Evolutionary conservation across 2,113 vertebrate genomes (phyloP).

Genomic region (Edolisoma coerulescens): DNA sequence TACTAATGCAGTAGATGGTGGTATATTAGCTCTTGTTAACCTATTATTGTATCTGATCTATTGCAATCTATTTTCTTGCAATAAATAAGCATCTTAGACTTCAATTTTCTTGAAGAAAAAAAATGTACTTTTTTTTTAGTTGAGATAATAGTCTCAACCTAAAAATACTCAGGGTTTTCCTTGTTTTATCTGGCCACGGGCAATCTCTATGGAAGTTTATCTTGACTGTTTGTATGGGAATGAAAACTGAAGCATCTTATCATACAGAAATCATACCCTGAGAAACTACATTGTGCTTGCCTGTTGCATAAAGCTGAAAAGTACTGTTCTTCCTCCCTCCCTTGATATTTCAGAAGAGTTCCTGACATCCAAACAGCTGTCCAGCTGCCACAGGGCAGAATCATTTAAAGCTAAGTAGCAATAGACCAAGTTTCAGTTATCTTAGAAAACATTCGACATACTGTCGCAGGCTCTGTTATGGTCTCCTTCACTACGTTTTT

Average conservation of each 20-base stretch:
- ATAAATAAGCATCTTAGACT: background rate
- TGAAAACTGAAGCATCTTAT: background rate
- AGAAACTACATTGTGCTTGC: background rate
- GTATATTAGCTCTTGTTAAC: background rate
- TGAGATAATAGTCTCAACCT: background rate
- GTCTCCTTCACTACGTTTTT: background rate
- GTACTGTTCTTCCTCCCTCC: background rate
- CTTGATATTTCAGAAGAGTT: background rate
- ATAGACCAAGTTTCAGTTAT: background rate
- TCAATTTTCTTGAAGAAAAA: background rate
- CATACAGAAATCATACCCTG: background rate
- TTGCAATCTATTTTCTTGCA: background rate
- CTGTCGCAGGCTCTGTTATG: background rate
- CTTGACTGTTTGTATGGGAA: background rate
- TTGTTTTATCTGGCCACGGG: background rate
- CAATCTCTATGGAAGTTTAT: background rate
- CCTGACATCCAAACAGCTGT: background rate
- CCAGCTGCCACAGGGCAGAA: background rate
- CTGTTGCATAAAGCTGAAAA: background rate
- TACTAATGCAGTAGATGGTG: background rate
- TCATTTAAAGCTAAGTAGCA: background rate
- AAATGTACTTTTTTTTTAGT: background rate
- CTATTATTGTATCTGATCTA: background rate
- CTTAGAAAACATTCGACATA: background rate
- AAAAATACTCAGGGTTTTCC: background rate